Base-by-base conservation (phyloP, 92 coral and sea anemone genomes). In the Porites rus region DNA sequence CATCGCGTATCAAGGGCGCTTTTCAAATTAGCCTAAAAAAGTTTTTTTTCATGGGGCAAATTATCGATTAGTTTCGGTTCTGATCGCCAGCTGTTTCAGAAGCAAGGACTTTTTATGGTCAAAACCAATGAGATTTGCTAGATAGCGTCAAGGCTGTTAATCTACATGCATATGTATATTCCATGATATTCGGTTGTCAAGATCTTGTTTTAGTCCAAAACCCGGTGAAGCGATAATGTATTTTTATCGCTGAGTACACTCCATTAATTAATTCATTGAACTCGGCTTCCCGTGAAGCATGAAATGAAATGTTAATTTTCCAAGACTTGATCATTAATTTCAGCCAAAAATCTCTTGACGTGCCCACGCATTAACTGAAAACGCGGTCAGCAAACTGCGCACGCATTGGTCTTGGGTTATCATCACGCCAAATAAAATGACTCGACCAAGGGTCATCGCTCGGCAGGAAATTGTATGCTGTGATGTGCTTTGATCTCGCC, bases 351-450 rank as follows among this genome's bases (percentile, higher is more conserved):
- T 80, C 7, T 67, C 18, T 17, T 24, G 59, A 58, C 69, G 69
- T 70, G 59, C 51, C 61, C 31, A 28, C 31, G 4, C 53, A 50
- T 20, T 51, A 14, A 83, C 58, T 8, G 25, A 18, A 67, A 24
- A 54, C 53, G 75, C 51, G 76, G 84, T 51, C 12, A 38, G 20
- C 12, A 20, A 51, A 80, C 28, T 83, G 87, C 87, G 87, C 87
- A 83, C 87, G 87, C 87, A 83, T 28, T 70, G 51, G 58, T 38
- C 21, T 24, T 50, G 77, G 82, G 3, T 77, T 77, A 77, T 51
- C 78, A 74, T 20, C 14, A 24, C 78, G 25, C 14, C 46, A 54
- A 9, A 69, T 28, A 28, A 81, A 83, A 46, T 25, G 87, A 22
- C 79, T 43, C 19, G 87, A 73, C 50, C 79, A 74, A 74, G 64